Percentiles rank a stretch among this genome's conserved stretches.
phyloP scores from a whole-genome alignment of 2,113 vertebrate genomes.

The Pogonocichla stellata region DNA sequence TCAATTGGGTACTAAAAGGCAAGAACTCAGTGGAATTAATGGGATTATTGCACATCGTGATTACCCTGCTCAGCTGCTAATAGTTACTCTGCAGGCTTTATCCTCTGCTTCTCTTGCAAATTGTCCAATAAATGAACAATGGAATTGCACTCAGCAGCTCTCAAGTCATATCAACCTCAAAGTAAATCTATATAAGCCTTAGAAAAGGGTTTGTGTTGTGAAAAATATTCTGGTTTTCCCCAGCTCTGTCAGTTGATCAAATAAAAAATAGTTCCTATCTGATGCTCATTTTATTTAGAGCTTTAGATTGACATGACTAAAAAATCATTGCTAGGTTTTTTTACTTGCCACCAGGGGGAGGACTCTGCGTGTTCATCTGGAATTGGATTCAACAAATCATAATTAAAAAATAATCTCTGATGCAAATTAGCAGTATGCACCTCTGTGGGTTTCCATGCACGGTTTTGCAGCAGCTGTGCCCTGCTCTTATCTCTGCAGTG shows the following conservation, averaged over 20 bases:
- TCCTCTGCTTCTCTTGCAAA: neutral
- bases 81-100: neutral
- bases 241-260: neutral
- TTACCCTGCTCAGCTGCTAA: neutral
- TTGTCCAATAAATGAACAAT: neutral
- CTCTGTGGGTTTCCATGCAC: neutral
- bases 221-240: neutral
- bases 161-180: neutral
- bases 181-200: neutral
- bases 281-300: neutral
- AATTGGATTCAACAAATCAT: neutral
- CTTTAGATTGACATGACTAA: neutral
- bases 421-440: neutral
- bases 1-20: neutral
- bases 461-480: neutral
- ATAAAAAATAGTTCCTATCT: neutral
- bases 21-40: neutral
- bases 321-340: neutral
- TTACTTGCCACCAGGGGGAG: constrained; percentile 54
- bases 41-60: neutral
- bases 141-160: neutral
- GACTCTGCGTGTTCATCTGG: neutral
- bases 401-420: neutral
- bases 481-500: neutral
- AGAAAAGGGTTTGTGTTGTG: neutral